These are phyloP conservation scores for Leistus spinibarbis DNA, from an alignment of 2,888 invertebrate species.

Conservation along the genomic window DNA sequence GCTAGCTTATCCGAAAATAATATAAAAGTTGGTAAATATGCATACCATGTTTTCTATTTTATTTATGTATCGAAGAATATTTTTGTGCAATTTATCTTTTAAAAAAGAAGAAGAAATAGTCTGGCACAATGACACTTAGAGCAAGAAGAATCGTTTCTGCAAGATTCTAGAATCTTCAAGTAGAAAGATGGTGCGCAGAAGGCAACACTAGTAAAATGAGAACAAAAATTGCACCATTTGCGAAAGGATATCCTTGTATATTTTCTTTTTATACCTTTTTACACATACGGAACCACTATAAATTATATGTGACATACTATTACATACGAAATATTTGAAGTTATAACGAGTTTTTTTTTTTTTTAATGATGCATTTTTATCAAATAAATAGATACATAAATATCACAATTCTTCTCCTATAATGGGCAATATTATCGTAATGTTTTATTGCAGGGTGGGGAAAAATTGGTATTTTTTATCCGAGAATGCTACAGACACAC, in stretches of 20 bases:
- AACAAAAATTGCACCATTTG: neutral
- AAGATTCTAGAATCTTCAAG: neutral
- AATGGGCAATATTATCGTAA: no score
- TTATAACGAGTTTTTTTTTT: no score
- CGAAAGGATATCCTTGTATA: neutral
- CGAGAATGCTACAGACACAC: no score
- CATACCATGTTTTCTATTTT: neutral
- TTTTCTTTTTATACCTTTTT: neutral
- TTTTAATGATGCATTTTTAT: no score
- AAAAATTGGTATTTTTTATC: no score
- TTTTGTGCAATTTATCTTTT: neutral
- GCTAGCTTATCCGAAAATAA: no score
- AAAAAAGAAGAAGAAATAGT: neutral
- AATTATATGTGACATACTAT: neutral
- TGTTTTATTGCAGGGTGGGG: no score
- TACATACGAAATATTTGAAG: neutral
- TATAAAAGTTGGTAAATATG: neutral
- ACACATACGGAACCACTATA: neutral
- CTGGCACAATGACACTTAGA: neutral
- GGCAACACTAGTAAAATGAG: neutral
- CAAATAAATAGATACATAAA: no score
- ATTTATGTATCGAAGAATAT: neutral
- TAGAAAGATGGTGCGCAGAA: neutral
- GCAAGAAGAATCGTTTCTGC: neutral
- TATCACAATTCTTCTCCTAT: no score